phyloP scores from a whole-genome alignment of 2,888 invertebrate genomes.

The Epistrophe eligans region DNA sequence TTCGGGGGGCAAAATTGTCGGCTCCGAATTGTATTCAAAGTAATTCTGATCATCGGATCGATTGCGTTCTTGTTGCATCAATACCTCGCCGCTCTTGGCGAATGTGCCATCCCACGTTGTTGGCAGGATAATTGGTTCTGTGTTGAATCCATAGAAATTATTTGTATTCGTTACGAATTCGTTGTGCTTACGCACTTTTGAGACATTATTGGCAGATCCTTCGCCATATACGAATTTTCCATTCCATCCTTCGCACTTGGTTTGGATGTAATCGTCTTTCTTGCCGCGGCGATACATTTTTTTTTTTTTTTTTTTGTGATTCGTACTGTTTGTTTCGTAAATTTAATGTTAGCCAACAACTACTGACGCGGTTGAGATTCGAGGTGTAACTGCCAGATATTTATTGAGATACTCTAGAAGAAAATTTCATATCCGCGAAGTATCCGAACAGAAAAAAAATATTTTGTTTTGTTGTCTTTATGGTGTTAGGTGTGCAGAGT shows the following conservation, averaged over 20 bases:
- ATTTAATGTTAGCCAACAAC: conserved; percentile 60
- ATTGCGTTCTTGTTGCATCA: conserved; percentile 81
- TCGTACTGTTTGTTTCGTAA: conserved; percentile 23
- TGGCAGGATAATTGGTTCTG: conserved; percentile 81
- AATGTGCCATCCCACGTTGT: conserved; percentile 83
- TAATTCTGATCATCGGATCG: conserved; percentile 82
- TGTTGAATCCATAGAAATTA: conserved; percentile 82
- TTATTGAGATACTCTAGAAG: conserved; percentile 58
- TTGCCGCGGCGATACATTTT: conserved; percentile 80
- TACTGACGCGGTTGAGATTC: conserved; percentile 70
- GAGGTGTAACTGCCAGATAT: conserved; percentile 66
- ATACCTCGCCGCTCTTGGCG: conserved; percentile 80
- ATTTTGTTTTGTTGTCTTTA: conserved; percentile 14
- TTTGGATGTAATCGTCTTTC: conserved; percentile 83
- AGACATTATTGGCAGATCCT: conserved; percentile 81
- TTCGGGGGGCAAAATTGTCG: conserved; percentile 81
- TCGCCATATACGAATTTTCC: conserved; percentile 81
- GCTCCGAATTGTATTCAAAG: conserved; percentile 80
- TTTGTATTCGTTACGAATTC: conserved; percentile 81
- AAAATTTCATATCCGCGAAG: conserved; percentile 22
- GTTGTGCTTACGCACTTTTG: conserved; percentile 82
- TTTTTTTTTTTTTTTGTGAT: conserved; percentile 52
- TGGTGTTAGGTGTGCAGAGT: conserved; percentile 55
- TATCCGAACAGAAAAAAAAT: no score
- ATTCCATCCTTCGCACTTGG: conserved; percentile 84